Conservation (phyloP, 2,113 vertebrate genomes). For the Perccottus glenii region DNA sequence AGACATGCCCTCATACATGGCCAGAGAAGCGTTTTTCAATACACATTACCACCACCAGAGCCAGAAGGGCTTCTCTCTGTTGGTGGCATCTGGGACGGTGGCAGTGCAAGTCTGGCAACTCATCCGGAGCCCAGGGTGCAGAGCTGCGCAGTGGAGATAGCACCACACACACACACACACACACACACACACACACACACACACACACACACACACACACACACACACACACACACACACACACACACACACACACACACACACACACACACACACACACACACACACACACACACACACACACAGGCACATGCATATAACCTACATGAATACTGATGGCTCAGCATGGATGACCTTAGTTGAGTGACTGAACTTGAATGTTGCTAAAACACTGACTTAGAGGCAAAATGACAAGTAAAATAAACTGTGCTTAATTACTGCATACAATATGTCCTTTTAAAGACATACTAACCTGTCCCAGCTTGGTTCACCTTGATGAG, state of each 20-base stretch:
- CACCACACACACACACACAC: not conserved
- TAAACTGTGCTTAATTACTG: too few relatives aligned
- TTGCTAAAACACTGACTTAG: constrained; percentile 8
- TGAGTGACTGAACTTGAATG: constrained; percentile 23
- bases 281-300: not conserved
- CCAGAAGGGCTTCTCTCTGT: constrained; percentile 14
- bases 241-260: constrained; percentile 1
- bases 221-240: not conserved
- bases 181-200: not conserved
- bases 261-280: constrained; percentile 1
- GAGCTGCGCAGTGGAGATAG: constrained; percentile 64
- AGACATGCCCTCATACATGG: constrained; percentile 8
- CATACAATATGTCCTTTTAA: too few relatives aligned
- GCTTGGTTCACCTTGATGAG: too few relatives aligned
- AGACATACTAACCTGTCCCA: too few relatives aligned
- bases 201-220: not conserved
- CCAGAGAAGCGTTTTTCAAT: not conserved
- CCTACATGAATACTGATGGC: constrained; percentile 2
- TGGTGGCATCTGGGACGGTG: constrained; percentile 28
- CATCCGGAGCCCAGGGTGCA: constrained; percentile 35
- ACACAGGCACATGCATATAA: constrained; percentile 4
- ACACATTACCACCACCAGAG: constrained; percentile 7
- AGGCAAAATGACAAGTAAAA: not conserved
- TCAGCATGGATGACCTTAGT: constrained; percentile 22
- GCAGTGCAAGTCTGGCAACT: constrained; percentile 35